Evolutionary conservation across 92 coral and sea anemone genomes (phyloP).

Genomic region (Epizoanthus illoricatus): DNA sequence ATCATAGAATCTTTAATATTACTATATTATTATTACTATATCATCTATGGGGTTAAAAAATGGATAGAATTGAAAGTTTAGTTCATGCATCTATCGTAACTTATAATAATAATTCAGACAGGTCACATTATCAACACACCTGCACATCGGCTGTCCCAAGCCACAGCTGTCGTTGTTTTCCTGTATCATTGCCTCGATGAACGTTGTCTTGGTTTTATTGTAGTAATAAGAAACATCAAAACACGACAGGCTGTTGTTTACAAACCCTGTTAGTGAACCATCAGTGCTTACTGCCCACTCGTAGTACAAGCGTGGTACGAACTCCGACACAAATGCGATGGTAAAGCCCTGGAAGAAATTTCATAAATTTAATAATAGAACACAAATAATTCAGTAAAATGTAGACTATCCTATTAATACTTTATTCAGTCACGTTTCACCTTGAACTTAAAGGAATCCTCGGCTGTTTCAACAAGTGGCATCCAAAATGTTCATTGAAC

Average conservation of each 20-base stretch:
- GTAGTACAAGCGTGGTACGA: slow-evolving; percentile 91
- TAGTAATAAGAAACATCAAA: slow-evolving; percentile 60
- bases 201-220: slow-evolving; percentile 50
- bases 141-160: slow-evolving; percentile 73
- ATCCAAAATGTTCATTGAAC: too few species aligned
- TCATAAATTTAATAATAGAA: not conserved
- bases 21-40: too few species aligned
- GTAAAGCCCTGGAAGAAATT: slow-evolving; percentile 72
- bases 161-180: slow-evolving; percentile 78
- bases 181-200: not conserved
- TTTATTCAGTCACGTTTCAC: too few species aligned
- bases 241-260: slow-evolving; percentile 84
- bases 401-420: not conserved
- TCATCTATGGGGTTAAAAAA: too few species aligned
- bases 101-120: not conserved
- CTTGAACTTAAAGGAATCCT: too few species aligned
- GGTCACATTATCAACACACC: slow-evolving; percentile 48
- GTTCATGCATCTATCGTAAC: too few species aligned
- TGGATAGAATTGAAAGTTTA: too few species aligned
- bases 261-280: slow-evolving; percentile 67
- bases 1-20: too few species aligned
- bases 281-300: slow-evolving; percentile 56
- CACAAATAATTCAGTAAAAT: not conserved
- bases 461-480: too few species aligned
- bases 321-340: slow-evolving; percentile 97